phyloP scores from a whole-genome alignment of 1,140 invertebrate species.

The Ditylenchus dipsaci region DNA sequence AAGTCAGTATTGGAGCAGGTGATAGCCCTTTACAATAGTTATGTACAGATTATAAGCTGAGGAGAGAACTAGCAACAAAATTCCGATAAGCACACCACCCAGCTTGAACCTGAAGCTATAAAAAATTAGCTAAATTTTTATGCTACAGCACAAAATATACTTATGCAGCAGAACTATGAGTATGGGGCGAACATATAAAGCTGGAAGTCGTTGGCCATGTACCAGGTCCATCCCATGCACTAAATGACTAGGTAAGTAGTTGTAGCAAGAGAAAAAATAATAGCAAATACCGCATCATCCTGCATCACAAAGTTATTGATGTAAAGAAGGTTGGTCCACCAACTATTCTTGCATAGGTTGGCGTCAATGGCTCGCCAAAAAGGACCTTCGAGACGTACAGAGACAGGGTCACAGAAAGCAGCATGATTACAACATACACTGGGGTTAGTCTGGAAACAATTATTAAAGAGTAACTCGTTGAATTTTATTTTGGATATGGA shows the following conservation, averaged over 20 bases:
- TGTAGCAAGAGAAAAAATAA: slow-evolving; percentile 1
- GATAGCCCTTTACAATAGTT: slow-evolving; percentile 47
- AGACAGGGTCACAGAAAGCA: slow-evolving; percentile 52
- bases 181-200: slow-evolving; percentile 70
- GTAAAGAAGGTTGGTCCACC: slow-evolving; percentile 56
- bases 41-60: slow-evolving; percentile 40
- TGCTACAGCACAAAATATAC: slow-evolving; percentile 9
- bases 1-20: slow-evolving; percentile 54
- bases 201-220: slow-evolving; percentile 75
- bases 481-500: not conserved
- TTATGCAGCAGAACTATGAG: slow-evolving; percentile 63
- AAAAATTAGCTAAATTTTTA: no score
- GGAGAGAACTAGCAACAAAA: slow-evolving; percentile 35
- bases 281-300: slow-evolving; percentile 36
- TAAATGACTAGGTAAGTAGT: slow-evolving; percentile 8
- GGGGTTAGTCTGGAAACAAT: slow-evolving; percentile 44
- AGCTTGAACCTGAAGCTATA: slow-evolving; percentile 32
- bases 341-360: slow-evolving; percentile 45
- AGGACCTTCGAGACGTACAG: slow-evolving; percentile 53
- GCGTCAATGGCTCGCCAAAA: slow-evolving; percentile 57
- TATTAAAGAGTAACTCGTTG: not conserved
- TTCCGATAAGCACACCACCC: slow-evolving; percentile 40
- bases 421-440: slow-evolving; percentile 52
- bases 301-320: slow-evolving; percentile 56
- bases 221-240: slow-evolving; percentile 74